A percentile compares a stretch with the other conserved stretches of the same genome.
These are phyloP conservation scores for Gymnosoma rotundatum DNA, from an alignment of 2,888 invertebrate species.

Conservation along the genomic window DNA sequence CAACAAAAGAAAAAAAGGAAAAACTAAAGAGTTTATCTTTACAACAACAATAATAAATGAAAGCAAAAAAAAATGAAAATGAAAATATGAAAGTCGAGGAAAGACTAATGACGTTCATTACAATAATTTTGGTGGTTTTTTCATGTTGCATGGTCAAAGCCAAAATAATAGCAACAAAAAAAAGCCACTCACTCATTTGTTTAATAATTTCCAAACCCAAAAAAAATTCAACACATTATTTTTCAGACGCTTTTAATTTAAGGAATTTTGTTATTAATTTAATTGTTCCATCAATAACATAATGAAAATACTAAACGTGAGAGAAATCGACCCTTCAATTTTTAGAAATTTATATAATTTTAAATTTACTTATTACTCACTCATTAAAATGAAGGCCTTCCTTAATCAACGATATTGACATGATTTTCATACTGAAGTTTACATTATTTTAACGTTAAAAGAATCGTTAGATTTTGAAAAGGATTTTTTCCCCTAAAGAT, in stretches of 20 bases:
- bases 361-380: neutral
- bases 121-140: slow-evolving; percentile 43
- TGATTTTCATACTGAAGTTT: neutral
- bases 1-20: slow-evolving; percentile 9
- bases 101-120: slow-evolving; percentile 61
- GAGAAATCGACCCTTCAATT: neutral
- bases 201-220: slow-evolving; percentile 30
- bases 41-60: slow-evolving; percentile 24
- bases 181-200: slow-evolving; percentile 2
- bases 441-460: neutral
- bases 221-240: neutral
- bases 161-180: slow-evolving; percentile 17
- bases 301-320: slow-evolving; percentile 14
- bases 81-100: slow-evolving; percentile 62
- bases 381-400: neutral
- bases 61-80: neutral
- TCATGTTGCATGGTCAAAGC: slow-evolving; percentile 63
- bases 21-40: slow-evolving; percentile 29
- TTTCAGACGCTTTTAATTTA: neutral
- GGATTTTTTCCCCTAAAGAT: neutral
- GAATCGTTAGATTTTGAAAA: neutral
- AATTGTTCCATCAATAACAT: slow-evolving; percentile 27
- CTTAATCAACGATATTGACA: neutral
- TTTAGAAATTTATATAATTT: neutral
- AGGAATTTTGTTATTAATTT: slow-evolving; percentile 1